These are phyloP conservation scores for Sanderia malayensis DNA, from an alignment of 30 jellyfish, hydroid and myxozoan species.

Conservation along the genomic window DNA sequence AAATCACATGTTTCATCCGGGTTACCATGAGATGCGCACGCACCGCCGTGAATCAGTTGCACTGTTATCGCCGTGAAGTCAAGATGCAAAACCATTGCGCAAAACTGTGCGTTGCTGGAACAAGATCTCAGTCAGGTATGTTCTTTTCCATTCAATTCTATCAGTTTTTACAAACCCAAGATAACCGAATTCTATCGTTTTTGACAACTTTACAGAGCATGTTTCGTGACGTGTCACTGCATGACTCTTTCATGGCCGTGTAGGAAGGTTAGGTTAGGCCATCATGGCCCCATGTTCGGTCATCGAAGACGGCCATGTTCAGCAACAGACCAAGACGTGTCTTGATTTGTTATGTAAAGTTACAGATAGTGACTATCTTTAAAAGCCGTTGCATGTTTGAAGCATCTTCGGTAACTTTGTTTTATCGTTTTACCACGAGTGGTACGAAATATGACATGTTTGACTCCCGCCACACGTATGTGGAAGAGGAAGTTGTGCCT, in stretches of 20 bases:
- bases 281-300: constrained; percentile 2
- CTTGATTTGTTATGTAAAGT: constrained; percentile 3
- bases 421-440: constrained; percentile 27
- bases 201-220: constrained; percentile 5
- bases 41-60: constrained; percentile 9
- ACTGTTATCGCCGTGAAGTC: constrained; percentile 16
- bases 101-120: constrained; percentile 3
- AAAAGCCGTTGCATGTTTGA: constrained; percentile 8
- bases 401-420: constrained; percentile 13
- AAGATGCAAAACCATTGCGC: background rate
- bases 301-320: background rate
- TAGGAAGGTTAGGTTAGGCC: constrained; percentile 11
- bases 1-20: constrained; percentile 9
- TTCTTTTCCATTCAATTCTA: background rate
- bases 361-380: constrained; percentile 9
- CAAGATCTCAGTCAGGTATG: constrained; percentile 16
- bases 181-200: background rate
- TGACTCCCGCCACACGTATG: constrained; percentile 39
- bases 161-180: background rate
- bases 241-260: constrained; percentile 1
- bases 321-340: constrained; percentile 46
- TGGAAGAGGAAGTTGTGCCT: too few species aligned
- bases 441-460: constrained; percentile 32
- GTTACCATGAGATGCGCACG: constrained; percentile 10
- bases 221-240: constrained; percentile 11